Percentiles rank a stretch among this genome's conserved stretches.
Evolutionary conservation across 2,888 invertebrate genomes (phyloP).

Genomic region (Cheilosia vulpina): DNA sequence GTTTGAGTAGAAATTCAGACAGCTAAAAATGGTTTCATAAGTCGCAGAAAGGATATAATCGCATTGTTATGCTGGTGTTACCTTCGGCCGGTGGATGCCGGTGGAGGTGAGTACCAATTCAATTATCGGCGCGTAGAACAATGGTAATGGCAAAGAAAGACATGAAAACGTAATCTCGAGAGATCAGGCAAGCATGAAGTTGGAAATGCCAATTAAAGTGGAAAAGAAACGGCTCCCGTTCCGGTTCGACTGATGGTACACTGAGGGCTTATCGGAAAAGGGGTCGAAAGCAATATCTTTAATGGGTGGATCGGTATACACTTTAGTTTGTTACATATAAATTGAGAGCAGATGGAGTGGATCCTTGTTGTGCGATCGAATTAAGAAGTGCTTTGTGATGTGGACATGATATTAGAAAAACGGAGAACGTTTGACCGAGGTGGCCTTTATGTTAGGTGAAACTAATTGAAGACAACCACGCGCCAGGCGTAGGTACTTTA

Average conservation of each 20-base stretch:
- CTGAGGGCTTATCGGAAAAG: slow-evolving; percentile 30
- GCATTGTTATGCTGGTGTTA: slow-evolving; percentile 39
- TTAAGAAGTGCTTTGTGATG: background rate
- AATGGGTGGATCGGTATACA: slow-evolving; percentile 17
- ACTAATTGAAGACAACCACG: too few relatives aligned
- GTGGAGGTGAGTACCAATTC: slow-evolving; percentile 61
- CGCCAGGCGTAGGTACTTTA: too few relatives aligned
- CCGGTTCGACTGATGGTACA: slow-evolving; percentile 31
- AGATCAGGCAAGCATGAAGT: slow-evolving; percentile 60
- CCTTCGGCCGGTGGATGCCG: slow-evolving; percentile 5
- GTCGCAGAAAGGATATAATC: slow-evolving; percentile 28
- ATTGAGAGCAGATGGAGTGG: background rate
- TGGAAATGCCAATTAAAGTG: slow-evolving; percentile 67
- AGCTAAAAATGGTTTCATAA: slow-evolving; percentile 26
- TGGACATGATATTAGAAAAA: too few relatives aligned
- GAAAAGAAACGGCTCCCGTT: slow-evolving; percentile 49
- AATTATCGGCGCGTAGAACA: slow-evolving; percentile 60
- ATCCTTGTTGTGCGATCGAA: slow-evolving; percentile 22
- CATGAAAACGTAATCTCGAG: slow-evolving; percentile 61
- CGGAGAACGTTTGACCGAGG: too few relatives aligned
- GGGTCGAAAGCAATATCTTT: slow-evolving; percentile 43
- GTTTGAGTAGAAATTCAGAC: background rate
- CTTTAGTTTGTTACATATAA: slow-evolving; percentile 24
- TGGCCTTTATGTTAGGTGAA: too few relatives aligned
- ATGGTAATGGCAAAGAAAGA: slow-evolving; percentile 31